Percentiles rank a stretch among this genome's conserved stretches.
phyloP scores from a whole-genome alignment of 2,113 vertebrate species.

The Paralichthys olivaceus region DNA sequence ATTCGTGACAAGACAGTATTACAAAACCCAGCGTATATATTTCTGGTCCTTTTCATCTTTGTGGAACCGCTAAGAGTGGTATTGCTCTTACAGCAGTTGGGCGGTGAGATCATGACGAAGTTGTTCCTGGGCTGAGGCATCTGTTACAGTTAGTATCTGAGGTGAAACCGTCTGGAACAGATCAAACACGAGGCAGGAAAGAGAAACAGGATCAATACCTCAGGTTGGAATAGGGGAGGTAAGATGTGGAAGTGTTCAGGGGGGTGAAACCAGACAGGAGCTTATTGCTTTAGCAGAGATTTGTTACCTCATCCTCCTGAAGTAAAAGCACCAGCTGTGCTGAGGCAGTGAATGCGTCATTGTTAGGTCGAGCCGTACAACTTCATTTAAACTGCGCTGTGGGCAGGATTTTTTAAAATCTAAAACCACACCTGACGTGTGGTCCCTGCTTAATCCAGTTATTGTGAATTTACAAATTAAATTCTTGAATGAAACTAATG shows the following conservation, averaged over 20 bases:
- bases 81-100: conserved; percentile 36
- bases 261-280: conserved; percentile 38
- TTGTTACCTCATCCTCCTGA: conserved; percentile 64
- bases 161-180: conserved; percentile 67
- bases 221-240: conserved; percentile 35
- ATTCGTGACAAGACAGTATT: conserved; percentile 38
- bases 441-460: conserved; percentile 14
- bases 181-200: conserved; percentile 65
- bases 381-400: conserved; percentile 47
- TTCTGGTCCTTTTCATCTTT: conserved; percentile 31
- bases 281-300: conserved; percentile 72
- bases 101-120: conserved; percentile 54
- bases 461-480: conserved; percentile 10
- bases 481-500: not conserved
- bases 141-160: conserved; percentile 56
- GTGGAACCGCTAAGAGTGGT: conserved; percentile 38
- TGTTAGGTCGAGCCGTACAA: conserved; percentile 31
- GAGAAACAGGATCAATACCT: conserved; percentile 59
- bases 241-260: conserved; percentile 25
- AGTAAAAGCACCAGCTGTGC: conserved; percentile 69
- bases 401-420: conserved; percentile 16
- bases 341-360: conserved; percentile 52
- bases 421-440: not conserved
- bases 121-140: conserved; percentile 40
- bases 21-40: conserved; percentile 36